phyloP scores from a whole-genome alignment of 2,888 invertebrate species.

The Diabrotica balteata region DNA sequence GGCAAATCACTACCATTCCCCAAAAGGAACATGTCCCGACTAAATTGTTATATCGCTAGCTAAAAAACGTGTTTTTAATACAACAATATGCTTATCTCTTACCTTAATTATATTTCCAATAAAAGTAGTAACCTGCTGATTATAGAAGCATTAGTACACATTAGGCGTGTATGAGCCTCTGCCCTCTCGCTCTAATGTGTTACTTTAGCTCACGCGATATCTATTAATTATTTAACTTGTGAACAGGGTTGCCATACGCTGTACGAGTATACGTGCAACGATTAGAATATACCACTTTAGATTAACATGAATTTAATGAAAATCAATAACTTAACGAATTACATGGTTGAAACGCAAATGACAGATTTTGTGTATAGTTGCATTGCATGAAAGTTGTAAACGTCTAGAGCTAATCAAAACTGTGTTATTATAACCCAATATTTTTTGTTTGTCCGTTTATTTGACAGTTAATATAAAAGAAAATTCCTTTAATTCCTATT shows the following conservation, averaged over 20 bases:
- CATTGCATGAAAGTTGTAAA: too few relatives aligned
- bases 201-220: conserved; percentile 44
- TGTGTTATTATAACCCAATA: too few relatives aligned
- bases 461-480: too few relatives aligned
- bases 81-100: conserved; percentile 35
- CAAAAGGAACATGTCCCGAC: conserved; percentile 13
- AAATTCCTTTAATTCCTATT: too few relatives aligned
- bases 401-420: too few relatives aligned
- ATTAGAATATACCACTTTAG: too few relatives aligned
- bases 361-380: too few relatives aligned
- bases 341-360: too few relatives aligned
- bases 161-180: conserved; percentile 40
- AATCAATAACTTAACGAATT: too few relatives aligned
- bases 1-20: conserved; percentile 21
- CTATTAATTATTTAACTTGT: conserved; percentile 43
- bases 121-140: conserved; percentile 47
- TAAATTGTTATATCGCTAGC: conserved; percentile 21
- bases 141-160: conserved; percentile 47
- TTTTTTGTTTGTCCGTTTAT: too few relatives aligned
- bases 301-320: too few relatives aligned
- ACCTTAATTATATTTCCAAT: conserved; percentile 43
- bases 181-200: conserved; percentile 42
- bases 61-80: conserved; percentile 32
- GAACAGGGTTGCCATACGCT: conserved; percentile 10
- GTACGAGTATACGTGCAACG: background rate